Conservation (phyloP, 2,113 vertebrate species). For the Oriolus oriolus region DNA sequence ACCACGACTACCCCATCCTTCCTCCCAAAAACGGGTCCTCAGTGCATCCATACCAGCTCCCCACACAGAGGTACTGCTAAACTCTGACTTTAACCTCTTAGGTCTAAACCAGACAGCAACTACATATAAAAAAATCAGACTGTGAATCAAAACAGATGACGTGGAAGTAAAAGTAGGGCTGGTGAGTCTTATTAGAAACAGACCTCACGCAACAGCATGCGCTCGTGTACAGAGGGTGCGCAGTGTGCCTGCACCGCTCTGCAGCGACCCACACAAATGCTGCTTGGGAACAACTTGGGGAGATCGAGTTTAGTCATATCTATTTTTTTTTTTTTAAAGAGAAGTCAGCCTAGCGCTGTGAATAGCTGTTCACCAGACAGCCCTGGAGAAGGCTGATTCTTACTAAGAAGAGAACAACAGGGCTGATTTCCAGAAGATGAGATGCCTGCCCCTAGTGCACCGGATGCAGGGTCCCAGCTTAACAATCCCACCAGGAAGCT, state of each 20-base stretch:
- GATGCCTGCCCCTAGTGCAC: neutral
- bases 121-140: neutral
- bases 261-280: neutral
- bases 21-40: neutral
- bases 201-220: neutral
- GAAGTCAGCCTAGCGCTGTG: neutral
- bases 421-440: neutral
- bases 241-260: neutral
- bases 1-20: neutral
- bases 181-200: slow-evolving; percentile 27
- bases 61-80: neutral
- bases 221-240: neutral
- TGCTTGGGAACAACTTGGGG: neutral
- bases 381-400: neutral
- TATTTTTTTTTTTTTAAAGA: neutral
- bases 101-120: neutral
- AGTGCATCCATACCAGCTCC: neutral
- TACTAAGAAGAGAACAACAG: neutral
- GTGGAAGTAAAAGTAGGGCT: slow-evolving; percentile 20
- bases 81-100: neutral
- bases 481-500: neutral
- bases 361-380: neutral
- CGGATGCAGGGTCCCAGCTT: neutral
- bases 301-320: neutral
- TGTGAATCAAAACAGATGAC: slow-evolving; percentile 39